Evolutionary conservation across 2,888 invertebrate genomes (phyloP).

Genomic region (Salpingus planirostris): DNA sequence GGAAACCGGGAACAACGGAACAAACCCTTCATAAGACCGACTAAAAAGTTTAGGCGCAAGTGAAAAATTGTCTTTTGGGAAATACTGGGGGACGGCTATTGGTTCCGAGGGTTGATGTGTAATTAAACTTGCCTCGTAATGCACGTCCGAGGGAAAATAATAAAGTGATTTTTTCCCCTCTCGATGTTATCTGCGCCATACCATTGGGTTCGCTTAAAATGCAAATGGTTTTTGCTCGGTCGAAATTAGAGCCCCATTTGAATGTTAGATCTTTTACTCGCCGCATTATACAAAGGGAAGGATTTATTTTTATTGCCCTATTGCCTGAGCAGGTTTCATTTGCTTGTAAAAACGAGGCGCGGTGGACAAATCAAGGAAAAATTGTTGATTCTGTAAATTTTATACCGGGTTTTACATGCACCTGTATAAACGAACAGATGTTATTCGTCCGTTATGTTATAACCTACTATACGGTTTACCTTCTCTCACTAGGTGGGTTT

Average conservation of each 20-base stretch:
- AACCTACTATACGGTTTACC: no score
- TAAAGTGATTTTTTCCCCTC: slow-evolving; percentile 3
- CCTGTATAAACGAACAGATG: slow-evolving; percentile 11
- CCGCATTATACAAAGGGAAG: slow-evolving; percentile 9
- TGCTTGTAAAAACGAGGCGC: slow-evolving; percentile 10
- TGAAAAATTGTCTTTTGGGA: no score
- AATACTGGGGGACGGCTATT: no score
- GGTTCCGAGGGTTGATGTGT: no score
- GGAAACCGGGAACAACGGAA: no score
- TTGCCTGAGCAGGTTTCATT: slow-evolving; percentile 18
- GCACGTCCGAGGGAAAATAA: no score
- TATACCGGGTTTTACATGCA: slow-evolving; percentile 11
- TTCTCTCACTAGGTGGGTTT: no score
- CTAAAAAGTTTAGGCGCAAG: no score
- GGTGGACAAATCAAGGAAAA: slow-evolving; percentile 11
- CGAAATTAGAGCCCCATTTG: slow-evolving; percentile 13
- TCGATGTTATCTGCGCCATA: slow-evolving; percentile 10
- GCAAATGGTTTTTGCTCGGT: slow-evolving; percentile 13
- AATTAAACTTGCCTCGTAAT: no score
- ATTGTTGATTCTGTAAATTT: slow-evolving; percentile 1
- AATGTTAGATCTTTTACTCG: slow-evolving; percentile 10
- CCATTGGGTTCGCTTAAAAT: slow-evolving; percentile 9
- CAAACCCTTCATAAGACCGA: no score
- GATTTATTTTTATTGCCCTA: slow-evolving; percentile 19
- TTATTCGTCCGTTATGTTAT: no score